phyloP scores from a whole-genome alignment of 2,113 vertebrate species.

The Pangasianodon hypophthalmus region DNA sequence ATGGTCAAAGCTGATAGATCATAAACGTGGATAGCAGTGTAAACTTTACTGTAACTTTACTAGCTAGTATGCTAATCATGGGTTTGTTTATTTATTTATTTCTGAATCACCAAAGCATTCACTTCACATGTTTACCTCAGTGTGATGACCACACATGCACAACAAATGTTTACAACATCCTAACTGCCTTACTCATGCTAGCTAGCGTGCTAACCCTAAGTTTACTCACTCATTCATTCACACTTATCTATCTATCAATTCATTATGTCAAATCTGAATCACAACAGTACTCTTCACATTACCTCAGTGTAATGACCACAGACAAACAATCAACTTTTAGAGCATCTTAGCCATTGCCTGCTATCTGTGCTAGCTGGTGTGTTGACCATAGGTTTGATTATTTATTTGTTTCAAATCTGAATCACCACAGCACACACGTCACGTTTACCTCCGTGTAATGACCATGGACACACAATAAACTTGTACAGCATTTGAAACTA shows the following conservation, averaged over 20 bases:
- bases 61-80: neutral
- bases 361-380: neutral
- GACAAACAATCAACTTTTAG: neutral
- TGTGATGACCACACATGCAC: neutral
- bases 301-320: neutral
- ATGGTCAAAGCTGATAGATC: neutral
- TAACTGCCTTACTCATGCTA: neutral
- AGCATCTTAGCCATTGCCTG: neutral
- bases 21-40: neutral
- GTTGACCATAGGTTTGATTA: neutral
- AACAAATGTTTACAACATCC: neutral
- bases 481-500: neutral
- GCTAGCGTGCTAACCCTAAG: neutral
- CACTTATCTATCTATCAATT: too few species aligned
- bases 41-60: neutral
- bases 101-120: neutral
- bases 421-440: neutral
- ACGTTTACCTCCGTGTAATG: neutral
- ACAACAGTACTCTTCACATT: neutral
- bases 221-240: neutral
- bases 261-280: neutral
- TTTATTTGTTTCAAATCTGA: neutral
- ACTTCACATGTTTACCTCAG: neutral
- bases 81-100: neutral
- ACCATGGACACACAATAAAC: neutral